A percentile compares a stretch with the other conserved stretches of the same genome.
phyloP scores from a whole-genome alignment of 2,888 invertebrate species.

The Strigamia transsilvanica region DNA sequence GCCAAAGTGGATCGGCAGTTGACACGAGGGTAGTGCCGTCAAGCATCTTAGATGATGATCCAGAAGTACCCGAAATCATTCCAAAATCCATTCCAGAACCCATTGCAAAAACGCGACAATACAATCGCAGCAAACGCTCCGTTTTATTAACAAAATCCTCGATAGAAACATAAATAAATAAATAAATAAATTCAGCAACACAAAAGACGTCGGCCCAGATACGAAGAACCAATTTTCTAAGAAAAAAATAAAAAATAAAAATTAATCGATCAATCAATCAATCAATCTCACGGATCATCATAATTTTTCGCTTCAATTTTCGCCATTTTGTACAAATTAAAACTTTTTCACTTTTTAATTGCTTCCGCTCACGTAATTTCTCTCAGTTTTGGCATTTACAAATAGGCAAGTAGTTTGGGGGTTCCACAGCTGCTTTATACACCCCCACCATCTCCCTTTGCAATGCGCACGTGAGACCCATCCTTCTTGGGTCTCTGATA shows the following conservation, averaged over 20 bases:
- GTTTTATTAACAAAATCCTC: not conserved
- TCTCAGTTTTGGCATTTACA: slow-evolving; percentile 1
- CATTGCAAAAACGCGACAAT: too few species aligned
- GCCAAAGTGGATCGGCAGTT: too few species aligned
- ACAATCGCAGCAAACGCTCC: too few species aligned
- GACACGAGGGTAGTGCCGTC: too few species aligned
- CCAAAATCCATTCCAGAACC: too few species aligned
- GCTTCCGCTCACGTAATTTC: slow-evolving; percentile 27
- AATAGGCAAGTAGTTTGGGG: slow-evolving; percentile 14
- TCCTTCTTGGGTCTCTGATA: slow-evolving; percentile 14
- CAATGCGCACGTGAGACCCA: slow-evolving; percentile 29
- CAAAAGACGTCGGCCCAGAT: not conserved
- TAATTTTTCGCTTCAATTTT: not conserved
- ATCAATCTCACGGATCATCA: not conserved
- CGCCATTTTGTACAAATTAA: not conserved
- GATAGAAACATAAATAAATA: not conserved
- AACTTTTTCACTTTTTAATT: slow-evolving; percentile 6
- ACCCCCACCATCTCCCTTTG: not conserved
- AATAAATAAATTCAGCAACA: not conserved
- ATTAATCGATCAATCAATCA: not conserved
- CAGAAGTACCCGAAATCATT: too few species aligned
- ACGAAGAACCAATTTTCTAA: slow-evolving; percentile 14
- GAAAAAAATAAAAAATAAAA: slow-evolving; percentile 23
- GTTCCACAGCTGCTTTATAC: slow-evolving; percentile 8
- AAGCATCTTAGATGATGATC: too few species aligned